Base-by-base conservation (phyloP, 2,113 vertebrate genomes). In the Rissa tridactyla region DNA sequence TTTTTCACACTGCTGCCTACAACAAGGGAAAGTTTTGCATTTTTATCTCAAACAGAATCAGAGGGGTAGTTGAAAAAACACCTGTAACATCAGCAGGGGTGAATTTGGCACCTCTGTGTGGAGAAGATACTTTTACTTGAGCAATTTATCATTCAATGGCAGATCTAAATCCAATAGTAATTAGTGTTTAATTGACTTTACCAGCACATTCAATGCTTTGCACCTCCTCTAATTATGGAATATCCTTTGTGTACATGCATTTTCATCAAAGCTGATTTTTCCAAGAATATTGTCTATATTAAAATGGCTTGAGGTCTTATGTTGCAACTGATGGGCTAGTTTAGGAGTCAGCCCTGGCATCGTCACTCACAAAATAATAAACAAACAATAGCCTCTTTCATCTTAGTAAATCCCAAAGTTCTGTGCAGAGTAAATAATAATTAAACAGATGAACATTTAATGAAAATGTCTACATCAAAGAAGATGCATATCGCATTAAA, bases 141-240 rank as follows among this genome's bases (percentile, higher is more conserved):
- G 86, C 86, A 93, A 94, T 97, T 90, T 80, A 97, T 97, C 91
- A 97, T 88, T 88, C 51, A 73, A 79, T 85, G 86, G 89, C 61
- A 96, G 78, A 85, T 49, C 86, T 80, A 72, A 96, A 97, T 98
- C 96, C 97, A 97, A 94, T 95, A 97, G 94, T 98, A 98, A 98
- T 98, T 98, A 98, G 97, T 78, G 88, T 95, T 97, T 98, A 98
- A 98, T 98, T 98, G 96, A 97, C 97, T 98, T 97, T 97, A 86
- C 95, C 94, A 90, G 97, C 89, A 73, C 82, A 94, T 97, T 85
- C 94, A 95, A 84, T 88, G 92, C 58, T 96, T 95, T 87, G 64
- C 90, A 89, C 66, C 38, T 47, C 68, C 62, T 91, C 73, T 92
- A 97, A 96, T 97, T 95, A 96, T 46, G 65, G 34, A 44, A 64